Base-by-base conservation (phyloP, 2,888 invertebrate species). In the Chelonus formosanus region DNA sequence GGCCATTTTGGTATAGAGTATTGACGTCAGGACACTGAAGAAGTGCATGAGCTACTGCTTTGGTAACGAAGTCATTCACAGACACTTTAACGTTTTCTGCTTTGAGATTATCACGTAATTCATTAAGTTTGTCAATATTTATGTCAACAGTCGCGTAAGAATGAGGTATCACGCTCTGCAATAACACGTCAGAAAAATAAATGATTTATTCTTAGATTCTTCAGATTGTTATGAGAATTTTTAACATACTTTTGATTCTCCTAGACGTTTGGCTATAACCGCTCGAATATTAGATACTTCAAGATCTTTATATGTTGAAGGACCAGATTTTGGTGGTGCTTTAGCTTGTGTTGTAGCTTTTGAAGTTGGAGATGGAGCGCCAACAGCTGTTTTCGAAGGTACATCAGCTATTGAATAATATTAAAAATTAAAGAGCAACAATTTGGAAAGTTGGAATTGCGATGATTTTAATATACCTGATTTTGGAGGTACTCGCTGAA, bases 51-150 rank as follows among this genome's bases (percentile, higher is more conserved):
- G 88, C 89, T 40, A 86, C 87, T 10, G 89, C 88, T 81, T 91
- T 91, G 31, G 89, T 87, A 44, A 91, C 84, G 72, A 91, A 88
- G 79, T 91, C 91, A 80, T 91, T 91, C 6, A 91, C 82, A 3
- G 90, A 90, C 1, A 90, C 86, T 69, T 86, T 87, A 35, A 88
- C 78, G 34, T 87, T 87, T 10, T 87, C 85, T 4, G 75, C 80
- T 77, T 85, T 84, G 34, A 90, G 80, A 71, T 87, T 84, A 70
- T 86, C 86, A 8, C 90, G 83, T 2, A 89, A 74, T 55, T 83
- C 80, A 4, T 84, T 76, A 8, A 90, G 75, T 50, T 85, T 85
- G 72, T 87, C 86, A 48, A 89, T 85, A 62, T 84, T 81, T 65
- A 89, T 87, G 55, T 88, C 86, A 40, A 87, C 84, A n/a, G 85